These are phyloP conservation scores for Pseudachorutes palmiensis DNA, from an alignment of 1,140 invertebrate species.

Conservation along the genomic window DNA sequence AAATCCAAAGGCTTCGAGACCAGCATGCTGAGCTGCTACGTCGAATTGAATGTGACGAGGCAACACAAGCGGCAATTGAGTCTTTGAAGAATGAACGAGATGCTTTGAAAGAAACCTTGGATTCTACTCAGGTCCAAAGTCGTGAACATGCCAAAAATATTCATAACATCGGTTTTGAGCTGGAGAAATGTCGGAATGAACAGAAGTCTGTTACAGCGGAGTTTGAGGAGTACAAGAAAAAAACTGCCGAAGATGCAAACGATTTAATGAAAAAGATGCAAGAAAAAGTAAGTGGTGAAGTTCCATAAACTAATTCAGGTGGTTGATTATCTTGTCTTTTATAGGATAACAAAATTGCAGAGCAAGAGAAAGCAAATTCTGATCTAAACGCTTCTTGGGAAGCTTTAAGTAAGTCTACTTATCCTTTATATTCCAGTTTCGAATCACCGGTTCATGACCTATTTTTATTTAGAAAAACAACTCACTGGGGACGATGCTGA, in stretches of 20 bases:
- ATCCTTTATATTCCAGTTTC: background rate
- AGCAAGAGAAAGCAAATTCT: background rate
- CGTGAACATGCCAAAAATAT: background rate
- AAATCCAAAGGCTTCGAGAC: constrained; percentile 16
- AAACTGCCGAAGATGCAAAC: background rate
- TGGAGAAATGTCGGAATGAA: background rate
- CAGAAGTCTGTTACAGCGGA: background rate
- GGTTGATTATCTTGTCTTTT: background rate
- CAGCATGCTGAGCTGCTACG: constrained; percentile 19
- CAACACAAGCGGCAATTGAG: constrained; percentile 19
- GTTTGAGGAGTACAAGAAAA: background rate
- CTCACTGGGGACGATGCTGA: too few species aligned
- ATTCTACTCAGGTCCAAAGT: background rate
- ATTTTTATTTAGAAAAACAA: too few species aligned
- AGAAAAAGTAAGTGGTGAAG: background rate
- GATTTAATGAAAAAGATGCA: background rate
- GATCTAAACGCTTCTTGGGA: background rate
- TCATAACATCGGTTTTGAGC: background rate
- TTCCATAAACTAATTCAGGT: background rate
- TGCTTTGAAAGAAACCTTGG: background rate
- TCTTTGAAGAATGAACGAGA: constrained; percentile 19
- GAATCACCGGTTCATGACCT: background rate
- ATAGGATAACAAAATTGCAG: background rate
- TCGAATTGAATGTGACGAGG: constrained; percentile 28
- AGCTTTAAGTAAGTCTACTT: background rate